phyloP scores from a whole-genome alignment of 2,888 invertebrate genomes.

The Pseudococcus jackbeardsleyi region DNA sequence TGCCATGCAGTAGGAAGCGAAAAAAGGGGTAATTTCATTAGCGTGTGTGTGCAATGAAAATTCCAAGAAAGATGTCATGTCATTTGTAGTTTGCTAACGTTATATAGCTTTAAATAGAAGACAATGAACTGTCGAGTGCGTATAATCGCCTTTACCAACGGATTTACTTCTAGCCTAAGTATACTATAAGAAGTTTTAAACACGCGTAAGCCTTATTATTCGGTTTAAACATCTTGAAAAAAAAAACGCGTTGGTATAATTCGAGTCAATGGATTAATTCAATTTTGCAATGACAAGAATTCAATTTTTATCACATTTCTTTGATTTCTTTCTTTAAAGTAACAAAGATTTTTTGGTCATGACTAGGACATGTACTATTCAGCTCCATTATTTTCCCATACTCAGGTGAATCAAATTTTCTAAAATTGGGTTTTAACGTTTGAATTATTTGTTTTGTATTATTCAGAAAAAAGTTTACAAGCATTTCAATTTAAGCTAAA shows the following conservation, averaged over 20 bases:
- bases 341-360: too few species aligned
- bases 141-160: slow-evolving; percentile 43
- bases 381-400: too few species aligned
- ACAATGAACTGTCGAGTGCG: slow-evolving; percentile 33
- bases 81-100: slow-evolving; percentile 31
- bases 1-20: not conserved
- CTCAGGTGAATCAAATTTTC: too few species aligned
- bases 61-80: slow-evolving; percentile 31
- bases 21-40: slow-evolving; percentile 24
- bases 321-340: too few species aligned
- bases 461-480: too few species aligned
- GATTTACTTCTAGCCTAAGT: not conserved
- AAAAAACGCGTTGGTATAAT: not conserved
- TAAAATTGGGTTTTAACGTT: too few species aligned
- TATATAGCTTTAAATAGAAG: not conserved
- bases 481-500: too few species aligned
- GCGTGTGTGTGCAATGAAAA: slow-evolving; percentile 29
- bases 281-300: too few species aligned
- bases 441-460: too few species aligned
- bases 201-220: slow-evolving; percentile 20
- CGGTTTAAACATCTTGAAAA: not conserved
- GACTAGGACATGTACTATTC: too few species aligned
- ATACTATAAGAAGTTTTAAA: not conserved
- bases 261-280: too few species aligned
- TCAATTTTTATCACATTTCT: too few species aligned